These are phyloP conservation scores for Sepiola atlantica DNA, from an alignment of 2,888 invertebrate genomes.

Conservation along the genomic window DNA sequence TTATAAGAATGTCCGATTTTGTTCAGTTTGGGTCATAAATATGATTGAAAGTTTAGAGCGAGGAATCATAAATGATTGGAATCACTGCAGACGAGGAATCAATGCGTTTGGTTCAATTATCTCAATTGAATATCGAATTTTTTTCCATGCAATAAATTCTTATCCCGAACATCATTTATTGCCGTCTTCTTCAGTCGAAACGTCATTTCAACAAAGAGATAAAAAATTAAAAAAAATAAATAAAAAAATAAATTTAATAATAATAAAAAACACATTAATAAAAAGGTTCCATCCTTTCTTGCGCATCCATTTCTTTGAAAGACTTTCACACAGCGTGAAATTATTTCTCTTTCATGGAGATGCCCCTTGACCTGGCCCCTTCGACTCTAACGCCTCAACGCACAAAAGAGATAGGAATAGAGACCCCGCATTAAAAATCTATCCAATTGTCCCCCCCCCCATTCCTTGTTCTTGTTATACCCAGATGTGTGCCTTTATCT, in stretches of 20 bases:
- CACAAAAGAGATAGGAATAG: not conserved
- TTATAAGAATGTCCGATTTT: not conserved
- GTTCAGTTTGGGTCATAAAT: too few species aligned
- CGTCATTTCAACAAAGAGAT: not conserved
- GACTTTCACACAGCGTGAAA: not conserved
- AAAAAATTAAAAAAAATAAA: not conserved
- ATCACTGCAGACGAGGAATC: not conserved
- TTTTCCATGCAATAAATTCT: not conserved
- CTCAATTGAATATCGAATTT: not conserved
- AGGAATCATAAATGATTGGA: not conserved
- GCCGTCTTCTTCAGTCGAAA: not conserved
- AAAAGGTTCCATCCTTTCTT: not conserved
- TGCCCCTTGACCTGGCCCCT: not conserved
- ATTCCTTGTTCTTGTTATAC: not conserved
- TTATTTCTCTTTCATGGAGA: conserved; percentile 1
- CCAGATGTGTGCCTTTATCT: not conserved
- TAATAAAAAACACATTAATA: not conserved
- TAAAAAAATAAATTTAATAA: not conserved
- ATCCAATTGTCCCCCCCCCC: not conserved
- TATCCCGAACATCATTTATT: not conserved
- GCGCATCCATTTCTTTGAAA: not conserved
- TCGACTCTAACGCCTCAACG: not conserved
- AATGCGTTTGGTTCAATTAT: not conserved
- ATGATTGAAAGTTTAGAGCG: not conserved
- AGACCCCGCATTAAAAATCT: not conserved